Evolutionary conservation across 2,888 invertebrate genomes (phyloP).

Genomic region (Ophonus ardosiacus): DNA sequence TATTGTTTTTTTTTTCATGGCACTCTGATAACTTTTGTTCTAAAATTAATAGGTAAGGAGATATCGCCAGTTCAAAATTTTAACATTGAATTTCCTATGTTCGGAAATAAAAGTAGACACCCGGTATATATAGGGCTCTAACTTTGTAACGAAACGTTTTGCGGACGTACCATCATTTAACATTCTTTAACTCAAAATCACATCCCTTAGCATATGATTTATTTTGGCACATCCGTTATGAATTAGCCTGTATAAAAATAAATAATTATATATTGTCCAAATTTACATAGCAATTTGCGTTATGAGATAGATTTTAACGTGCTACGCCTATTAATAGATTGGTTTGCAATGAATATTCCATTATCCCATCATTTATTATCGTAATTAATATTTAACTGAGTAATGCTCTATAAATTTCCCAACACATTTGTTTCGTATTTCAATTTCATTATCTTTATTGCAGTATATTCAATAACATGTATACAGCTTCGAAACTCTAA

Average conservation of each 20-base stretch:
- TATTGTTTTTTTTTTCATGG: too few species aligned
- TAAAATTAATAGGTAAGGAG: too few species aligned
- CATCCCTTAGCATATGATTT: too few species aligned
- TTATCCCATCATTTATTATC: background rate
- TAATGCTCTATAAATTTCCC: background rate
- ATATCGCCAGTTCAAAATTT: too few species aligned
- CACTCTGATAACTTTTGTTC: too few species aligned
- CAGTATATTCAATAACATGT: background rate
- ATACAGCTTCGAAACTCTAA: constrained; percentile 1
- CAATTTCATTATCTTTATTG: background rate
- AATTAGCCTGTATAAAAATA: background rate
- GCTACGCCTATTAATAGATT: background rate
- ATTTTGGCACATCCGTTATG: too few species aligned
- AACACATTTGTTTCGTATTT: background rate
- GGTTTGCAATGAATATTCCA: background rate
- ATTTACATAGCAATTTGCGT: background rate
- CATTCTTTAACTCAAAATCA: too few species aligned
- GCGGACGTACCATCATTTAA: too few species aligned
- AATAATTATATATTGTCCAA: background rate
- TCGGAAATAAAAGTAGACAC: too few species aligned
- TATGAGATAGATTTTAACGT: background rate
- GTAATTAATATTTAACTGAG: background rate
- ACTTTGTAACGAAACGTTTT: too few species aligned
- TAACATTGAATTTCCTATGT: too few species aligned
- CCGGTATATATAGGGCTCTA: too few species aligned